Conservation (phyloP, 2,888 invertebrate genomes). For the Acleris cristana region DNA sequence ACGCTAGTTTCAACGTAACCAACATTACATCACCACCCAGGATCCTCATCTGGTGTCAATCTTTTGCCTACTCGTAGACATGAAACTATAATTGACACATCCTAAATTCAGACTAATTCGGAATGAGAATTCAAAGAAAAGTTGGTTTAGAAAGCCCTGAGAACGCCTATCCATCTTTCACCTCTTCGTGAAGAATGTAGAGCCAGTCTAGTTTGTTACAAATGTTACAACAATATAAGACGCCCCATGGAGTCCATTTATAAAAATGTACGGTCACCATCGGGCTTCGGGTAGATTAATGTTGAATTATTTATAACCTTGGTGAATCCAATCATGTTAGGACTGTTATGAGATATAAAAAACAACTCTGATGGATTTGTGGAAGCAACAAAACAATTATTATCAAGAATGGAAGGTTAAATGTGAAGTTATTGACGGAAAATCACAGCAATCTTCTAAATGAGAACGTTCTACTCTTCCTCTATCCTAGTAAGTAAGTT, state of each 20-base stretch:
- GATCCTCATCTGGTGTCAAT: no score
- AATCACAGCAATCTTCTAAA: not conserved
- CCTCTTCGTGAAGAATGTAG: not conserved
- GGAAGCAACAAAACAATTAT: not conserved
- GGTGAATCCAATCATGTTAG: not conserved
- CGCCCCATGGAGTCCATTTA: constrained; percentile 14
- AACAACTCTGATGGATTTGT: no score
- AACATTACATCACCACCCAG: no score
- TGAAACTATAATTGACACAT: no score
- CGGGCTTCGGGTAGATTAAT: not conserved
- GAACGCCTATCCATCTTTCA: not conserved
- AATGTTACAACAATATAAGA: not conserved
- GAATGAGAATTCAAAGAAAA: no score
- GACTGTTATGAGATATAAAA: not conserved
- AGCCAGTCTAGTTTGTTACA: not conserved
- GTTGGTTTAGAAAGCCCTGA: no score
- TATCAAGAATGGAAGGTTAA: not conserved
- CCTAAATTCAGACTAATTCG: no score
- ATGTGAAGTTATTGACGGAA: not conserved
- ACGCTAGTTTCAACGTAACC: no score
- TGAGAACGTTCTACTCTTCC: no score
- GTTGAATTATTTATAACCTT: constrained; percentile 8
- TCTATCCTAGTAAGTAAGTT: no score
- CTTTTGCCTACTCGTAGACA: no score
- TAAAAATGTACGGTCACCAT: not conserved